Evolutionary conservation across 2,797 vertebrate genomes (phyloP).

Genomic region (Enteromius thamalakanensis): DNA sequence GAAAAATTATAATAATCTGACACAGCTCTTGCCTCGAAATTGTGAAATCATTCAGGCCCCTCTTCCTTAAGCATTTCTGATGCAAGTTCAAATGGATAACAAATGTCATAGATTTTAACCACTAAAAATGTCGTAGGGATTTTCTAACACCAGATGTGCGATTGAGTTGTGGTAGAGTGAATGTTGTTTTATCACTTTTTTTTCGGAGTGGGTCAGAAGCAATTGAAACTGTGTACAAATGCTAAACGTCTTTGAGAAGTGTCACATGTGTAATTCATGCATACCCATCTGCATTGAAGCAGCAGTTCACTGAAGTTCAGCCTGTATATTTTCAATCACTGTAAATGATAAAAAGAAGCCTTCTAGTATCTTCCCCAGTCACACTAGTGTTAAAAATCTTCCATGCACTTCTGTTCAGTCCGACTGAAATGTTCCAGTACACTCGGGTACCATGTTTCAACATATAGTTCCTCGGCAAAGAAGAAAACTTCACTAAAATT

Average conservation of each 20-base stretch:
- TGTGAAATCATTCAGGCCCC: slow-evolving; percentile 73
- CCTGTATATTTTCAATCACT: slow-evolving; percentile 4
- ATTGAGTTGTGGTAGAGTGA: slow-evolving; percentile 38
- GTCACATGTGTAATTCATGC: slow-evolving; percentile 32
- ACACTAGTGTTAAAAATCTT: slow-evolving; percentile 10
- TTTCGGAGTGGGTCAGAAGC: slow-evolving; percentile 15
- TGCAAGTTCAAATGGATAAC: slow-evolving; percentile 42
- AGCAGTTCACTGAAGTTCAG: slow-evolving; percentile 30
- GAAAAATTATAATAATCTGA: slow-evolving; percentile 74
- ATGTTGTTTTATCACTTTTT: slow-evolving; percentile 45
- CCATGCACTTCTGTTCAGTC: slow-evolving; percentile 1
- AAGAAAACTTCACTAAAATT: background rate
- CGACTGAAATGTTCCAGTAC: slow-evolving; percentile 27
- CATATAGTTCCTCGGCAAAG: slow-evolving; percentile 21
- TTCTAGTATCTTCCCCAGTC: slow-evolving; percentile 20
- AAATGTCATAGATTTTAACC: slow-evolving; percentile 44
- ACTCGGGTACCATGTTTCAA: slow-evolving; percentile 21
- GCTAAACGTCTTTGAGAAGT: slow-evolving; percentile 38
- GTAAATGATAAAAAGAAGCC: slow-evolving; percentile 2
- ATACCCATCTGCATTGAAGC: slow-evolving; percentile 24
- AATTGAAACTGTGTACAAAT: slow-evolving; percentile 30
- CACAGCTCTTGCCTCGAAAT: slow-evolving; percentile 92
- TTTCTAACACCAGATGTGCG: slow-evolving; percentile 51
- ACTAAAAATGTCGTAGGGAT: slow-evolving; percentile 37
- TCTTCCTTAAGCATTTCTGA: slow-evolving; percentile 62